phyloP scores from a whole-genome alignment of 2,797 vertebrate species.

The Hippoglossus hippoglossus region DNA sequence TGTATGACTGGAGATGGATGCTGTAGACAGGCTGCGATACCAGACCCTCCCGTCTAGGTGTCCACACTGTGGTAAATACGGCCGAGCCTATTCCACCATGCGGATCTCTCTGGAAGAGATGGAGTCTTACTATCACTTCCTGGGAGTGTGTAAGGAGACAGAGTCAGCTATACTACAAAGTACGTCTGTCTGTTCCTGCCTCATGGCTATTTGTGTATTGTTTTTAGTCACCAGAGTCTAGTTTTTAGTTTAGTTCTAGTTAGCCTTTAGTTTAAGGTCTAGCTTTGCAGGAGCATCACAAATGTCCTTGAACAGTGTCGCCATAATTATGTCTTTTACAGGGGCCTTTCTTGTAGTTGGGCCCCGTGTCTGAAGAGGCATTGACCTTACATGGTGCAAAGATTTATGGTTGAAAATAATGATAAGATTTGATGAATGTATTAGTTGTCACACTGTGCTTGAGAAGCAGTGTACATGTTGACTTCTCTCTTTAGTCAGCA shows the following conservation, averaged over 20 bases:
- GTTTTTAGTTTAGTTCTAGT: not conserved
- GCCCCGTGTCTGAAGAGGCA: not conserved
- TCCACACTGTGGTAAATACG: slow-evolving; percentile 77
- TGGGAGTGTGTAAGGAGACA: slow-evolving; percentile 84
- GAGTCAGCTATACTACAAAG: slow-evolving; percentile 78
- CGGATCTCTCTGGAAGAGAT: slow-evolving; percentile 91
- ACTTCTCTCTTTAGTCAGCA: too few relatives aligned
- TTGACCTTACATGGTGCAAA: too few relatives aligned
- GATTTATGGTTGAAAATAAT: too few relatives aligned
- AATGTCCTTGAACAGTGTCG: not conserved
- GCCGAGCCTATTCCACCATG: slow-evolving; percentile 79
- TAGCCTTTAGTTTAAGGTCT: not conserved
- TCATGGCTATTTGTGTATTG: not conserved
- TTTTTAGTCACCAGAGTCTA: not conserved
- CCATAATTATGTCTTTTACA: not conserved
- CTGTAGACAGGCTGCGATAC: slow-evolving; percentile 22
- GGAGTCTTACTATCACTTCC: slow-evolving; percentile 88
- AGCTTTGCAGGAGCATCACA: not conserved
- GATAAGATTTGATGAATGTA: too few relatives aligned
- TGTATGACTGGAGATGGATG: slow-evolving; percentile 37
- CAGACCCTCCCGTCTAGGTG: slow-evolving; percentile 76
- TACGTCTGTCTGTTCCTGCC: slow-evolving; percentile 33
- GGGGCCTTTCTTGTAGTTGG: not conserved
- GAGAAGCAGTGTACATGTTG: too few relatives aligned
- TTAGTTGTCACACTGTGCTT: too few relatives aligned